Evolutionary conservation across 2,113 vertebrate species (phyloP), one percentile per base, ranked within the genome.

Genomic region (Pitta sordida): DNA sequence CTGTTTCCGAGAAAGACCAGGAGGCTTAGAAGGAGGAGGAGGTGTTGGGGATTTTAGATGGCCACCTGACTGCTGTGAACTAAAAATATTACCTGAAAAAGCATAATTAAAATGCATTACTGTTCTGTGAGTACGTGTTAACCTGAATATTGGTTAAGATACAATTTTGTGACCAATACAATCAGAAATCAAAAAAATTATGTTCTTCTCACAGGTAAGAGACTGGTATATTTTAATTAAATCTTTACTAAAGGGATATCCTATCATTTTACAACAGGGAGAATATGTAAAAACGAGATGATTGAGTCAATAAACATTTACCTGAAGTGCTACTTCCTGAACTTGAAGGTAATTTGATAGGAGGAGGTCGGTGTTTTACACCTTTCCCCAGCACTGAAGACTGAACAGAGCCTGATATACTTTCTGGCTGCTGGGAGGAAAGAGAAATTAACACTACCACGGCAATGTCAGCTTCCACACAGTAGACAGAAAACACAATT

Each of bases 41-140:
- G 99, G 99, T 77, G 99, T 99, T 94, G 99, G 98, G 95, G 99
- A 99, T 97, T 99, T 99, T 91, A 99, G 98, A 94, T 99, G 98
- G 95, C 98, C 98, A 96, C 98, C 98, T 94, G 98, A 98, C 95
- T 98, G 98, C 89, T 99, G 99, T 75, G 99, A 97, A 83, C 97
- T 98, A 96, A 98, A 98, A 97, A 98, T 97, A 94, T 95, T 98
- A 95, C 96, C 97, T 97, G 86, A 82, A 97, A 95, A 89, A 91
- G 71, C 76, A 49, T 37, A 90, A 95, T 58, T 92, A 13, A 91
- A 37, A 48, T 41, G 80, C 13, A 39, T 96, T 73, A 91, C 58
- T 78, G 23, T 87, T 95, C 63, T 65, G 23, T 59, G 48, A 86
- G 16, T 41, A 48, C 7, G 32, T 5, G 58, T 34, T 78, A 94